Conservation (phyloP, 2,888 invertebrate species). For the Chesias legatella region DNA sequence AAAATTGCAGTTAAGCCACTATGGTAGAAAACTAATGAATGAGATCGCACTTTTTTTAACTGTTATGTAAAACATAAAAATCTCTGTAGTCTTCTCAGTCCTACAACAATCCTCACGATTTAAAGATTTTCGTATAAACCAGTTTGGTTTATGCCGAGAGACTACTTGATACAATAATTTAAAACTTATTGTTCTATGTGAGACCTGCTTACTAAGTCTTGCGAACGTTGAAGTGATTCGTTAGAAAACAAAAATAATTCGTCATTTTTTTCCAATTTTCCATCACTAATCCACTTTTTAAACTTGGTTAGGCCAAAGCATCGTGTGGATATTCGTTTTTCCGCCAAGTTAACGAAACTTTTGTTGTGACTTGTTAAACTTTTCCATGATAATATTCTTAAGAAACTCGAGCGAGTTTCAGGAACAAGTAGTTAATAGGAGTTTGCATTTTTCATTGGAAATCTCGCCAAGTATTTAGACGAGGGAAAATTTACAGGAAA, state of each 20-base stretch:
- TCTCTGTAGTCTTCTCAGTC: no score
- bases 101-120: no score
- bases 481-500: slow-evolving; percentile 6
- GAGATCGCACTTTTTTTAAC: no score
- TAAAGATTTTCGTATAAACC: no score
- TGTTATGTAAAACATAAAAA: no score
- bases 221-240: neutral
- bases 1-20: no score
- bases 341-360: slow-evolving; percentile 20
- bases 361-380: slow-evolving; percentile 32
- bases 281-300: neutral
- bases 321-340: slow-evolving; percentile 16
- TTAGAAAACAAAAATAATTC: neutral
- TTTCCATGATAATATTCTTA: slow-evolving; percentile 36
- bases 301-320: slow-evolving; percentile 4
- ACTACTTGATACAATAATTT: no score
- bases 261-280: neutral
- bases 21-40: no score
- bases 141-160: no score
- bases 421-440: slow-evolving; percentile 32
- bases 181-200: no score
- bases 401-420: slow-evolving; percentile 32
- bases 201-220: neutral
- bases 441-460: slow-evolving; percentile 36
- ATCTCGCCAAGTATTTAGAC: slow-evolving; percentile 30